Conservation (phyloP, 1,140 invertebrate species). For the Pogonognathellus flavescens region DNA sequence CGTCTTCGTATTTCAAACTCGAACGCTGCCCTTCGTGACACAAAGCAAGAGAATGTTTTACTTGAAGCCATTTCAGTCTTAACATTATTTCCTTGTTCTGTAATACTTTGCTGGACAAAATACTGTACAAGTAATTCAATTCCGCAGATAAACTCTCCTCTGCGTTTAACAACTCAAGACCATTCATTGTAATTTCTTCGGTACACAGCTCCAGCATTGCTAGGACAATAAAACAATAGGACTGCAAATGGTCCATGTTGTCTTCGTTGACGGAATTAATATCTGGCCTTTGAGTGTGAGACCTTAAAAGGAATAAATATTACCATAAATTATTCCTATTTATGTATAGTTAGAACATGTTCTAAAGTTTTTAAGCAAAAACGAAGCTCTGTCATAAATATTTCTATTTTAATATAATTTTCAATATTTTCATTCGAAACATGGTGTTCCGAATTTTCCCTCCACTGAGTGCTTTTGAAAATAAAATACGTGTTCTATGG, state of each 20-base stretch:
- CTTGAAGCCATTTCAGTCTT: slow-evolving; percentile 44
- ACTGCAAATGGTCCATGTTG: slow-evolving; percentile 70
- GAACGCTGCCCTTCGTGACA: not conserved
- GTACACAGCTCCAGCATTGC: slow-evolving; percentile 73
- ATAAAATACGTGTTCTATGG: too few species aligned
- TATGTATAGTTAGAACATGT: too few species aligned
- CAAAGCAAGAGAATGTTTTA: slow-evolving; percentile 18
- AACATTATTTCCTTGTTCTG: slow-evolving; percentile 21
- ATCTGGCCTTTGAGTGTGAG: slow-evolving; percentile 18
- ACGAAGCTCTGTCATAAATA: too few species aligned
- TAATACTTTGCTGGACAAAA: slow-evolving; percentile 6
- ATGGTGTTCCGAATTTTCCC: too few species aligned
- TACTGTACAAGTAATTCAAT: slow-evolving; percentile 3
- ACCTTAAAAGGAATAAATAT: not conserved
- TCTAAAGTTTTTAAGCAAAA: not conserved
- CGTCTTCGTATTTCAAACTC: slow-evolving; percentile 11
- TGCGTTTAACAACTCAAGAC: slow-evolving; percentile 75
- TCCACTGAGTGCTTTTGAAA: too few species aligned
- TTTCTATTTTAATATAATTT: too few species aligned
- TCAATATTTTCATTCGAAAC: too few species aligned
- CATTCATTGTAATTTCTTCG: slow-evolving; percentile 71
- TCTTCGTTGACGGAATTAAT: not conserved
- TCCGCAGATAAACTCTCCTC: slow-evolving; percentile 67
- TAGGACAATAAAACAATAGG: slow-evolving; percentile 72
- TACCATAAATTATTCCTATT: not conserved